Evolutionary conservation across 1,140 invertebrate species (phyloP), one percentile per base, ranked within the genome.

Genomic region (Bombus balteatus): DNA sequence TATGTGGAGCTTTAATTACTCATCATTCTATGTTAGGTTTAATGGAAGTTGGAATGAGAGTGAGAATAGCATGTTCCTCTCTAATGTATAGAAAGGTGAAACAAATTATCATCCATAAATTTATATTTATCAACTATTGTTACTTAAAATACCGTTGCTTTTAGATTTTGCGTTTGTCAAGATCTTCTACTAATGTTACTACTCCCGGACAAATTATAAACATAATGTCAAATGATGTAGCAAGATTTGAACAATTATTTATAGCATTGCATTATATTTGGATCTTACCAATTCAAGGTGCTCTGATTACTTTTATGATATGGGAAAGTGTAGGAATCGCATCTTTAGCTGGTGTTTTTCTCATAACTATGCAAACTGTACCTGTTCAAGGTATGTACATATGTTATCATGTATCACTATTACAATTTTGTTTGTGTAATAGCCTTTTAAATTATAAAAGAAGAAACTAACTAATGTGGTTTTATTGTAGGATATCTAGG

Each of bases 131-230:
- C 6, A 37, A 39, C 0, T 18, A 34, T 65, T 71, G 34, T 37
- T 37, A 57, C 22, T 66, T 66, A 34, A 37, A 59, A 65, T 4
- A 39, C 81, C 62, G 15, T 65, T 68, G 43, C 53, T 82, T 83
- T 62, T 79, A 94, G 94, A 93, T 94, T 68, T 81, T 94, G 76
- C 91, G 92, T 25, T 86, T 96, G 73, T 95, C 95, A 57, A 92
- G 93, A 81, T 94, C 92, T 25, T 94, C 96, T 3, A 89, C 97
- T n/a, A 94, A 94, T 37, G 92, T 95, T 85, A 96, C 96, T 4
- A 97, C 98, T 2, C 96, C 97, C 39, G 98, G 98, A 1, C 98
- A 98, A 94, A 97, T 98, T 83, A 97, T 98, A 47, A 98, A 98
- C 92, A 93, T 99, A 6, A 96, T 99, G 92, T 98, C 98, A 28